phyloP scores from a whole-genome alignment of 2,113 vertebrate genomes.

The Vidua chalybeata region DNA sequence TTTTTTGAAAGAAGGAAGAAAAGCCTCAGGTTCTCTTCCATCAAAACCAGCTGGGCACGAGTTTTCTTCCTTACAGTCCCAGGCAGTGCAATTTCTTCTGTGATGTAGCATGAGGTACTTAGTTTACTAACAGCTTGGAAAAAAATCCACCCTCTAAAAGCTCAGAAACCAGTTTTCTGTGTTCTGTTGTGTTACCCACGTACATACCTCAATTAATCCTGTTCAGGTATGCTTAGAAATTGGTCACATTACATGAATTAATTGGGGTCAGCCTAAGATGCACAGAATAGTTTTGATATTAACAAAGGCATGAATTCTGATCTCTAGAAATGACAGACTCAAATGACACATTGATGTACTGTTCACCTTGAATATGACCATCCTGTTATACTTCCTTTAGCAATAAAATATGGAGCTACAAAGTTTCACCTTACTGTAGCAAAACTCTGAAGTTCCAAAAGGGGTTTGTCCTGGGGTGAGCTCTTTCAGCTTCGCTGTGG shows the following conservation, averaged over 20 bases:
- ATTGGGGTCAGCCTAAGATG: not conserved
- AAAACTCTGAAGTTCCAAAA: not conserved
- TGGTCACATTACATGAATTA: not conserved
- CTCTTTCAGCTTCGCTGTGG: not conserved
- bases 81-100: not conserved
- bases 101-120: not conserved
- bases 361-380: not conserved
- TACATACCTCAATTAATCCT: accelerated
- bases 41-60: not conserved
- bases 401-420: not conserved
- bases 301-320: not conserved
- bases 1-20: not conserved
- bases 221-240: not conserved
- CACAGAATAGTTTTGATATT: not conserved
- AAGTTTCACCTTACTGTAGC: not conserved
- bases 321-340: not conserved
- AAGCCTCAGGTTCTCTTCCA: not conserved
- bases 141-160: not conserved
- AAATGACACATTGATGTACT: not conserved
- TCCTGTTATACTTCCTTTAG: not conserved
- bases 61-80: not conserved
- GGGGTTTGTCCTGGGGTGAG: not conserved
- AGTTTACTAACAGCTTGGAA: not conserved
- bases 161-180: not conserved
- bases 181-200: not conserved